These are phyloP conservation scores for Aeoliscus strigatus DNA, from an alignment of 2,797 vertebrate species.

Conservation along the genomic window DNA sequence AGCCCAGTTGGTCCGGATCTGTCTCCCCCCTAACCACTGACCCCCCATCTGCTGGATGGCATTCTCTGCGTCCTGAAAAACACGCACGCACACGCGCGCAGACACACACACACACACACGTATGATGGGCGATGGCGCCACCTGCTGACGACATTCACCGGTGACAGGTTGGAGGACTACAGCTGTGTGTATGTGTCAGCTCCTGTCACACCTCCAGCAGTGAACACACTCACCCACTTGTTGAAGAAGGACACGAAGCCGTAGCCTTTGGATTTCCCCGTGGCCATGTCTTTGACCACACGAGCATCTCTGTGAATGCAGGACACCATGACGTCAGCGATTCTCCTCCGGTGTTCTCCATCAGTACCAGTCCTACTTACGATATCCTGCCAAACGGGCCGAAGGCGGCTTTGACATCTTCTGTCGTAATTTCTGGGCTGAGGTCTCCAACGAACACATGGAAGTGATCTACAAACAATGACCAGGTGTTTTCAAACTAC, in stretches of 20 bases:
- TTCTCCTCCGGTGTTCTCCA: too few relatives aligned
- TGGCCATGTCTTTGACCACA: constrained; percentile 98
- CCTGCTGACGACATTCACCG: too few relatives aligned
- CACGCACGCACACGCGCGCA: too few relatives aligned
- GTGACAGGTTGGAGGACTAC: too few relatives aligned
- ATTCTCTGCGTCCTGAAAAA: constrained; percentile 92
- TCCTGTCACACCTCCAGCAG: too few relatives aligned
- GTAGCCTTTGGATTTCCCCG: constrained; percentile 97
- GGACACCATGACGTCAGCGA: too few relatives aligned
- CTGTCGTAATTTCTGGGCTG: constrained; percentile 97
- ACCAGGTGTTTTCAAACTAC: too few relatives aligned
- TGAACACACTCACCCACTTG: constrained; percentile 95
- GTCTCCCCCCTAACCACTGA: constrained; percentile 96
- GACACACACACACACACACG: too few relatives aligned
- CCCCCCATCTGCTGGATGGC: constrained; percentile 99
- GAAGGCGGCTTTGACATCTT: constrained; percentile 97
- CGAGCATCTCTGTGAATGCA: constrained; percentile 87
- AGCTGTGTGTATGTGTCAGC: too few relatives aligned
- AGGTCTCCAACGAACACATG: constrained; percentile 98
- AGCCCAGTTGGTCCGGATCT: constrained; percentile 98
- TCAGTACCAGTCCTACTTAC: constrained; percentile 73
- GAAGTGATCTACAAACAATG: constrained; percentile 84
- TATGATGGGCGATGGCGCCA: too few relatives aligned
- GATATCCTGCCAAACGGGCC: constrained; percentile 97
- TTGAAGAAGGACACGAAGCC: constrained; percentile 99